These are phyloP conservation scores for Copidosoma floridanum DNA, from an alignment of 1,140 invertebrate genomes.

Conservation along the genomic window DNA sequence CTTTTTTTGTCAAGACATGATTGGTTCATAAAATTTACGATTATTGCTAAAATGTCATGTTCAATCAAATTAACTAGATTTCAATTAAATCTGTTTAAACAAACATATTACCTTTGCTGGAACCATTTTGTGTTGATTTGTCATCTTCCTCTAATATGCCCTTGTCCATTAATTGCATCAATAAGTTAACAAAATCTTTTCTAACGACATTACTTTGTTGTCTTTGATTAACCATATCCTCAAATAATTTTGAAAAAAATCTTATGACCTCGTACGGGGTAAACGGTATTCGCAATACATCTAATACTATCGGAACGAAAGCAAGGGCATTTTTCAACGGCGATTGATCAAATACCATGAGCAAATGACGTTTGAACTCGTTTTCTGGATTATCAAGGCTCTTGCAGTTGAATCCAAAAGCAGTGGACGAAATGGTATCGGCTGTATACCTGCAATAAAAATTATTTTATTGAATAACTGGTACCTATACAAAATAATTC, in stretches of 20 bases:
- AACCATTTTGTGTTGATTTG: slow-evolving; percentile 37
- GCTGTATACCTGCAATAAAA: slow-evolving; percentile 51
- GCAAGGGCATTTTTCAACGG: background rate
- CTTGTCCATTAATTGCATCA: slow-evolving; percentile 40
- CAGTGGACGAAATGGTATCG: slow-evolving; percentile 61
- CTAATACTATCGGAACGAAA: background rate
- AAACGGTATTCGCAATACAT: background rate
- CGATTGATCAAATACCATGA: background rate
- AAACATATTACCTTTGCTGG: slow-evolving; percentile 28
- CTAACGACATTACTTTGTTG: slow-evolving; percentile 33
- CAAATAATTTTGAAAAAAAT: slow-evolving; percentile 38
- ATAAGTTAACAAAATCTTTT: slow-evolving; percentile 42
- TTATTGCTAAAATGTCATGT: too few relatives aligned
- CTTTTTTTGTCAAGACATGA: too few relatives aligned
- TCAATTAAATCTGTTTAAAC: too few relatives aligned
- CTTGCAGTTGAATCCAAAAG: slow-evolving; percentile 62
- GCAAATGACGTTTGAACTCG: slow-evolving; percentile 38
- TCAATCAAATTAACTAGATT: too few relatives aligned
- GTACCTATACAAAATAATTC: too few relatives aligned
- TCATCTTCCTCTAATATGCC: background rate
- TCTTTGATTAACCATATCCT: slow-evolving; percentile 32
- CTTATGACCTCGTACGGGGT: slow-evolving; percentile 17
- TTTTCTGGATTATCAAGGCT: slow-evolving; percentile 38
- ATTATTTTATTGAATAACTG: background rate
- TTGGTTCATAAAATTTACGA: too few relatives aligned